Conservation (phyloP, 2,888 invertebrate genomes). For the Pterostichus niger region DNA sequence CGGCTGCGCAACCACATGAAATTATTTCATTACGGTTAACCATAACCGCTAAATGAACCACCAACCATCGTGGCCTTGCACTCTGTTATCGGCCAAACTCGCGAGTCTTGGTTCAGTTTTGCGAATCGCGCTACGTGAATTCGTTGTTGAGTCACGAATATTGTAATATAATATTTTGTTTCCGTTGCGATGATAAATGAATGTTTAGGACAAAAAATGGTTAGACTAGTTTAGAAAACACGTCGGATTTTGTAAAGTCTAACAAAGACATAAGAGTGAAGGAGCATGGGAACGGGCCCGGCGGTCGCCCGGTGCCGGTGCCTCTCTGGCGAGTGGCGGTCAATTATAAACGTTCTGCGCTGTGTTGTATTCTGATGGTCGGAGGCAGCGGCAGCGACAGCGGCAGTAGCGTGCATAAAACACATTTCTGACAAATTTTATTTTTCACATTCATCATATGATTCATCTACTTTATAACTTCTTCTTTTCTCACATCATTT, state of each 20-base stretch:
- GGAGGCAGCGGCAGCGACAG: conserved; percentile 23
- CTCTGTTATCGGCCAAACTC: neutral
- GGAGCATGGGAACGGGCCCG: conserved; percentile 37
- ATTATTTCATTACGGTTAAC: conserved; percentile 43
- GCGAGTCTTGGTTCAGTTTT: neutral
- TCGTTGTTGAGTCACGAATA: conserved; percentile 25
- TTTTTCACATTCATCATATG: conserved; percentile 8
- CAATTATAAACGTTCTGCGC: conserved; percentile 38
- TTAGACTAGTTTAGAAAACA: conserved; percentile 55
- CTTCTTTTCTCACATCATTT: no score
- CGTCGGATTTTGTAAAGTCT: conserved; percentile 56
- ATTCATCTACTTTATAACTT: neutral
- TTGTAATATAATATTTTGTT: conserved; percentile 46
- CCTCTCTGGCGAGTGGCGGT: conserved; percentile 14
- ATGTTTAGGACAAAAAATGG: conserved; percentile 29
- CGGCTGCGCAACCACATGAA: conserved; percentile 6
- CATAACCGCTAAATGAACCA: conserved; percentile 30
- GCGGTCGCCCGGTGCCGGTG: neutral
- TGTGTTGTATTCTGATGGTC: conserved; percentile 7
- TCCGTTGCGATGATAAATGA: conserved; percentile 15
- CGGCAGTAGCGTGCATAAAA: conserved; percentile 29
- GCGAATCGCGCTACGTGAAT: conserved; percentile 22
- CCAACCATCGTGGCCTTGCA: conserved; percentile 48
- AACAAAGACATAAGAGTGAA: conserved; percentile 58
- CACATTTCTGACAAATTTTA: conserved; percentile 32